Percentiles rank a stretch among this genome's conserved stretches.
Conservation (phyloP, 2,113 vertebrate species). For the Sporophila hypoxantha region DNA sequence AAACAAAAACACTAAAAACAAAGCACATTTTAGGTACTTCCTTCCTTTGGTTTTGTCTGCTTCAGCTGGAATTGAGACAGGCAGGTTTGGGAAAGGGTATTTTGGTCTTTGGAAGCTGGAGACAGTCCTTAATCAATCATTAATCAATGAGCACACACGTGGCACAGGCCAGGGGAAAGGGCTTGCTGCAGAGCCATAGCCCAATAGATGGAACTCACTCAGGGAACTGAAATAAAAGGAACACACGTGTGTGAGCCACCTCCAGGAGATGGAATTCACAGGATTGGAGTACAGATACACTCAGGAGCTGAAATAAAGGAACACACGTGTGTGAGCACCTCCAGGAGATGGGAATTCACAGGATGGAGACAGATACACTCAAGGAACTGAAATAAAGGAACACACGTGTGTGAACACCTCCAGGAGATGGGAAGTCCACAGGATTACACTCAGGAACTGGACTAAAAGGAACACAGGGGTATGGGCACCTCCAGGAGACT, state of each 20-base stretch:
- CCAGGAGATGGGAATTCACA: neutral
- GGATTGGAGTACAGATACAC: too few species aligned
- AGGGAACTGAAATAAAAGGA: neutral
- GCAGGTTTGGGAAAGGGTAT: neutral
- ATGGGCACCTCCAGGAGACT: neutral
- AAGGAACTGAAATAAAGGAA: neutral
- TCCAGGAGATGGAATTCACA: too few species aligned
- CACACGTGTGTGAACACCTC: neutral
- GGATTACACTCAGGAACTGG: neutral
- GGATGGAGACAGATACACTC: too few species aligned
- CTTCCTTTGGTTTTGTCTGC: neutral
- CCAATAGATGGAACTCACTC: too few species aligned
- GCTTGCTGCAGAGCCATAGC: too few species aligned
- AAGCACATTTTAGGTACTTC: neutral
- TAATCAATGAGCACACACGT: neutral
- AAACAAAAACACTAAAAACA: neutral
- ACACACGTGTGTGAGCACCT: rapidly evolving
- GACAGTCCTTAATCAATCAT: neutral
- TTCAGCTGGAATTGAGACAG: neutral
- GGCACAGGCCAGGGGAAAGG: neutral
- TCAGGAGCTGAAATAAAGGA: neutral
- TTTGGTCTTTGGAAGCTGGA: neutral
- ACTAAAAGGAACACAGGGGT: neutral
- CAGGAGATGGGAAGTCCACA: too few species aligned
- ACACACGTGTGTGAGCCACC: too few species aligned